Percentiles rank a stretch among this genome's conserved stretches.
These are phyloP conservation scores for Linhomoeus sp. DNA, from an alignment of 2,888 invertebrate genomes.

Conservation along the genomic window DNA sequence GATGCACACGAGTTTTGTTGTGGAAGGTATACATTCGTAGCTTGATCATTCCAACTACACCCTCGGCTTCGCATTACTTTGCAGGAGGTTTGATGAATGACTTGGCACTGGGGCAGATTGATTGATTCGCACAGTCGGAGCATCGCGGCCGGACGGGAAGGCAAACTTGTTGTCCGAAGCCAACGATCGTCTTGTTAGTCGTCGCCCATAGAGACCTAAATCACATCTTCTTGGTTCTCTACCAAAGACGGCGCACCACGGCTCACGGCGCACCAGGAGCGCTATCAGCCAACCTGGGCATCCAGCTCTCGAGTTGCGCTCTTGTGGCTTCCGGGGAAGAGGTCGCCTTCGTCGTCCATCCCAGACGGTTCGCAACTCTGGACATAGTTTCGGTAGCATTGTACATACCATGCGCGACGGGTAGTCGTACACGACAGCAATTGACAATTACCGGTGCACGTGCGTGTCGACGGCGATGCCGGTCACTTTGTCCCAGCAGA, in stretches of 20 bases:
- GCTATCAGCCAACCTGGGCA: constrained; percentile 44
- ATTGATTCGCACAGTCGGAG: constrained; percentile 53
- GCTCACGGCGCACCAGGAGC: background rate
- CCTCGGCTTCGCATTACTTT: no score
- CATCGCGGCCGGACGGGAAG: constrained; percentile 62
- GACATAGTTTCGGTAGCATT: background rate
- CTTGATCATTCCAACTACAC: no score
- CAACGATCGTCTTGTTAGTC: constrained; percentile 69
- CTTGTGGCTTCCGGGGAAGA: constrained; percentile 63
- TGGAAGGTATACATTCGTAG: no score
- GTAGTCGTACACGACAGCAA: no score
- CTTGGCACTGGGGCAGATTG: constrained; percentile 52
- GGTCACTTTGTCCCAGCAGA: constrained; percentile 67
- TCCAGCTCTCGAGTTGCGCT: constrained; percentile 58
- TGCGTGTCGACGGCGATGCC: constrained; percentile 76
- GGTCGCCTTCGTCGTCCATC: constrained; percentile 53
- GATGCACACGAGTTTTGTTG: no score
- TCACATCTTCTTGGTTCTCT: background rate
- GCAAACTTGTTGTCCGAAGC: constrained; percentile 89
- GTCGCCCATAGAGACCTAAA: constrained; percentile 52
- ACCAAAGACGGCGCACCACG: no score
- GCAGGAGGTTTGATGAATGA: no score
- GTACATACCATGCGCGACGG: no score
- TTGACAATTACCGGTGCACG: constrained; percentile 88
- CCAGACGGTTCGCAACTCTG: constrained; percentile 54